Base-by-base conservation (phyloP, 2,797 vertebrate genomes). In the Okamejei kenojei region DNA sequence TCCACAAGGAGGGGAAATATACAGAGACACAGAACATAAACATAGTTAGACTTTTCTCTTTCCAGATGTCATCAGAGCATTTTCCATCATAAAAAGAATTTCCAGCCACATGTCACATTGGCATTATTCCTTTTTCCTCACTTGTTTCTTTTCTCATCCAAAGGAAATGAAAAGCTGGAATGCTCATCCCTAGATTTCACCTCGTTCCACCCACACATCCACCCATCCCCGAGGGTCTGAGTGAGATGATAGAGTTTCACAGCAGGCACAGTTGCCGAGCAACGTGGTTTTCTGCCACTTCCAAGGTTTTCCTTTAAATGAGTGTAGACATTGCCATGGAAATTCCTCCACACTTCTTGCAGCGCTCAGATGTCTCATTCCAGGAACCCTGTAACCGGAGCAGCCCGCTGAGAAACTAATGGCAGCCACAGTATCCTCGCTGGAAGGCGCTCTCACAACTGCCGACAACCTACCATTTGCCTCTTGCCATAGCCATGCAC, bases 71-170 rank as follows among this genome's bases (percentile, higher is more conserved):
- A 65, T 68, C 84, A 32, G 26, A 84, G 13, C 19, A 32, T 68
- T 88, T 86, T 68, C n/a, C 84, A 35, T n/a, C 54, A 32, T 80
- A 45, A 80, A 82, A 88, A n/a, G 82, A 86, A 61, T 86, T 29
- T 86, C 0, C 5, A 15, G 82, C n/a, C 19, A 68, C n/a, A 35
- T 68, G 32, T 88, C 84, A 63, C 65, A 88, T 32, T 88, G 63
- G 71, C 68, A 35, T 17, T 68, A 68, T 35, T 35, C n/a, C 15
- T 88, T 68, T 68, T n/a, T 88, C n/a, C 17, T n/a, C 45, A 29
- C 26, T 7, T 29, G 26, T 61, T 23, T 45, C 23, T 8, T 1
- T 82, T 82, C 23, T 45, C 45, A 29, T n/a, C 61, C 61, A 88
- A 68, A 88, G 84, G 15, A 32, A 88, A 32, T 65, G 19, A 15